Percentiles rank a stretch among this genome's conserved stretches.
These are phyloP conservation scores for Rhabdophis nuchalis DNA, from an alignment of 2,797 vertebrate genomes.

Conservation along the genomic window DNA sequence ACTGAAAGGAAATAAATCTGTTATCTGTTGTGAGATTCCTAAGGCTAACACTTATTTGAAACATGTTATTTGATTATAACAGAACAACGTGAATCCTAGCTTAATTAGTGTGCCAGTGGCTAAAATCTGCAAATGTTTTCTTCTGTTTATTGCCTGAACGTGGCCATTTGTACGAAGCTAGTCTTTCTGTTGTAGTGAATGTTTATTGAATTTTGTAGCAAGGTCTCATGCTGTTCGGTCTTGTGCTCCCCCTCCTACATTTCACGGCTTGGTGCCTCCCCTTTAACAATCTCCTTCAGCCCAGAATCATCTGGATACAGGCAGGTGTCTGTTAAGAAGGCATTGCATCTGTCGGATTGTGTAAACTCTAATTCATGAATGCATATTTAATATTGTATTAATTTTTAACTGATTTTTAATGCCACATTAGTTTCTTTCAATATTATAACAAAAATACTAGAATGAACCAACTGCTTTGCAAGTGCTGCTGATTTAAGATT, in stretches of 20 bases:
- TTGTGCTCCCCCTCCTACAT: background rate
- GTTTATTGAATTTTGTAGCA: background rate
- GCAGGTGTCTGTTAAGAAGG: background rate
- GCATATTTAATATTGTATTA: background rate
- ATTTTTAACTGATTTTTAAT: background rate
- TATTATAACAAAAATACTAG: background rate
- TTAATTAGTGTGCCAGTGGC: background rate
- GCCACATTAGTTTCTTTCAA: background rate
- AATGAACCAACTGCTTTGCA: background rate
- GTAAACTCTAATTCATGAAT: background rate
- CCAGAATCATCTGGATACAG: background rate
- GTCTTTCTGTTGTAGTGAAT: background rate
- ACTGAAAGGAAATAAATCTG: constrained; percentile 4
- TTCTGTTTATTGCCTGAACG: background rate
- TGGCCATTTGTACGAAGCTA: background rate
- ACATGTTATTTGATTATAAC: constrained; percentile 22
- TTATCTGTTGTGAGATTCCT: background rate
- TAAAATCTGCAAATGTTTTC: background rate
- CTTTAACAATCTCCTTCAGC: background rate
- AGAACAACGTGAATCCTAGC: constrained; percentile 4
- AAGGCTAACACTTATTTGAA: constrained; percentile 32
- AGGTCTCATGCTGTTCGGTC: background rate
- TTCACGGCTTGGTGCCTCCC: background rate
- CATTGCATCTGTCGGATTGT: background rate
- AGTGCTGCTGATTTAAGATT: background rate